Evolutionary conservation across 2,888 invertebrate species (phyloP), one percentile per base, ranked within the genome.

Genomic region (Ennomos fuscantarius): DNA sequence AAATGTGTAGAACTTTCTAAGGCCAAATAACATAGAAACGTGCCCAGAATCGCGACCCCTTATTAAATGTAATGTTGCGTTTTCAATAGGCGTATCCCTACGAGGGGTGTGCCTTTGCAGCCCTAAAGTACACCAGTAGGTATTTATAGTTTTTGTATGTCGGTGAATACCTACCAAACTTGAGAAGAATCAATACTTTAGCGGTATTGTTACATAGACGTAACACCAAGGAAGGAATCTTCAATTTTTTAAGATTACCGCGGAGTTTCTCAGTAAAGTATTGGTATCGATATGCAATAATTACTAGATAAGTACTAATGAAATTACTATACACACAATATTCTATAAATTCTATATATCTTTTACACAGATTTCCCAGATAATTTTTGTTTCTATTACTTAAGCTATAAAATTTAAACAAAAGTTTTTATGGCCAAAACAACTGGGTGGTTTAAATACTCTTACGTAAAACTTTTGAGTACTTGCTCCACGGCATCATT

Each of bases 61-160:
- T 43, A 56, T 32, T 44, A 55, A 53, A 45, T 45, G 48, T 57
- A 65, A 58, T 52, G 52, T 61, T 50, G 54, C 55, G 64, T 66
- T 75, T 69, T 60, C 61, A 70, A 66, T 73, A 74, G 72, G 86
- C 86, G 86, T 80, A 72, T 71, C 78, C 81, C 67, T 61, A 43
- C 62, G 69, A 81, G 80, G 83, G 86, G 86, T 81, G 82, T 77
- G 69, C 84, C 72, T 64, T 61, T 47, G 48, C 65, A 51, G 70
- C 79, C 78, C 78, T 72, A 66, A 73, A 70, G 65, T 64, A 69
- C 60, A 47, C 36, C 50, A 65, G 68, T 78, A 77, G 76, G 76
- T 76, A 78, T 73, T 63, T 69, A 69, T 58, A 52, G 59, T 57
- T 42, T 45, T 50, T 36, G 35, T 43, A 40, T 48, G 41, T 49